Evolutionary conservation across 2,888 invertebrate species (phyloP).

Genomic region (Nephrotoma appendiculata): DNA sequence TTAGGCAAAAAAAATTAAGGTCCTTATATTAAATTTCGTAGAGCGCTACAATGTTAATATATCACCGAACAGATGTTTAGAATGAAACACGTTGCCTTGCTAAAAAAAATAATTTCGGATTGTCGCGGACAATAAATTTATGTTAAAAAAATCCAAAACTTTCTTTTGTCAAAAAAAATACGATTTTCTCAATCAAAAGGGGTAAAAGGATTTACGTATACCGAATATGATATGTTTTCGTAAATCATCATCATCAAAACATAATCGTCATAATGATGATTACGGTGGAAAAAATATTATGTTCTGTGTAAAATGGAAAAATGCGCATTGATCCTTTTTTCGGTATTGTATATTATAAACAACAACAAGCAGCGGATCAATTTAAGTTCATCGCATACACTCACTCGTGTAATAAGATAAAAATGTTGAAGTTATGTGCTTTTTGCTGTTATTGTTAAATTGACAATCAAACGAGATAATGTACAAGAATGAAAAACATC

Average conservation of each 20-base stretch:
- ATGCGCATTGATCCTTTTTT: not conserved
- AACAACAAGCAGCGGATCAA: not conserved
- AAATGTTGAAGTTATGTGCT: not conserved
- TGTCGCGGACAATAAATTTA: not conserved
- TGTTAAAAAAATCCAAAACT: not conserved
- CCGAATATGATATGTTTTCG: not conserved
- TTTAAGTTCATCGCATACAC: not conserved
- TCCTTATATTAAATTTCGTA: not conserved
- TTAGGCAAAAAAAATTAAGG: not conserved
- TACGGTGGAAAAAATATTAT: not conserved
- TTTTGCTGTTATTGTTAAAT: not conserved
- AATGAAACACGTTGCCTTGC: not conserved
- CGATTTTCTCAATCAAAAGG: not conserved
- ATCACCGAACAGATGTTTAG: not conserved
- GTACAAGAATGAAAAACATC: not conserved
- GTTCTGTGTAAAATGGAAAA: not conserved
- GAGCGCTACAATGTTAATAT: not conserved
- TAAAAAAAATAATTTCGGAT: not conserved
- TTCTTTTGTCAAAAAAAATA: not conserved
- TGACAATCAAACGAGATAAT: not conserved
- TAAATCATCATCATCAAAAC: not conserved
- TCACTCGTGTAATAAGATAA: not conserved
- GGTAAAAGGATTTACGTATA: not conserved
- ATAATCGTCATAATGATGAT: not conserved
- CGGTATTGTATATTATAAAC: not conserved